Evolutionary conservation across 2,797 vertebrate species (phyloP).

Genomic region (Morus bassanus): DNA sequence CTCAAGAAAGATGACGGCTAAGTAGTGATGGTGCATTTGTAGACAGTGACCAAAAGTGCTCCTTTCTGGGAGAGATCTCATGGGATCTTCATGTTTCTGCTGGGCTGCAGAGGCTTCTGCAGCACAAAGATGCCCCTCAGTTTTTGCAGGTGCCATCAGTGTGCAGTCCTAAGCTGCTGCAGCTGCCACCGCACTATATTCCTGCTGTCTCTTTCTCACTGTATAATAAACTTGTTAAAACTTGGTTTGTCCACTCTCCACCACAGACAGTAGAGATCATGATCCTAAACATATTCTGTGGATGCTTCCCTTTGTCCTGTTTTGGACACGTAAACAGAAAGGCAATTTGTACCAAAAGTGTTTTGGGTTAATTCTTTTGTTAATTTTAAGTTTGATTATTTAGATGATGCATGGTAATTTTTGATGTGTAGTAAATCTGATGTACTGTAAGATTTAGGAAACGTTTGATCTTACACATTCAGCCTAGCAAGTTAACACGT

Average conservation of each 20-base stretch:
- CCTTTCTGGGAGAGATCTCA: background rate
- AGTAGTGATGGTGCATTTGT: background rate
- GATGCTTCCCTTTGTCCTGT: background rate
- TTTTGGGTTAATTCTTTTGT: background rate
- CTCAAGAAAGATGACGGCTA: background rate
- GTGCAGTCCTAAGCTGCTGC: background rate
- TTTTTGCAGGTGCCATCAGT: background rate
- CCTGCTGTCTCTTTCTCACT: background rate
- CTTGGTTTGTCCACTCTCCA: background rate
- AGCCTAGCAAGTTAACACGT: conserved; percentile 40
- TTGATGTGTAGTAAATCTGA: background rate
- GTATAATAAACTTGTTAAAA: background rate
- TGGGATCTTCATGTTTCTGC: background rate
- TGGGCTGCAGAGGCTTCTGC: background rate
- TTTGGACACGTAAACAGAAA: background rate
- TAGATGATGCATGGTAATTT: background rate
- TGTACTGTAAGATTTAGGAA: background rate
- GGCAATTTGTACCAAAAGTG: background rate
- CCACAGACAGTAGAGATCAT: background rate
- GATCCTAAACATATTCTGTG: background rate
- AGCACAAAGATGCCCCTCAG: accelerated
- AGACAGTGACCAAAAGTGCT: background rate
- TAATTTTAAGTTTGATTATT: background rate
- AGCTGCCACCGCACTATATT: background rate
- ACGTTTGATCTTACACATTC: background rate